phyloP scores from a whole-genome alignment of 2,888 invertebrate genomes.

The Carabus problematicus region DNA sequence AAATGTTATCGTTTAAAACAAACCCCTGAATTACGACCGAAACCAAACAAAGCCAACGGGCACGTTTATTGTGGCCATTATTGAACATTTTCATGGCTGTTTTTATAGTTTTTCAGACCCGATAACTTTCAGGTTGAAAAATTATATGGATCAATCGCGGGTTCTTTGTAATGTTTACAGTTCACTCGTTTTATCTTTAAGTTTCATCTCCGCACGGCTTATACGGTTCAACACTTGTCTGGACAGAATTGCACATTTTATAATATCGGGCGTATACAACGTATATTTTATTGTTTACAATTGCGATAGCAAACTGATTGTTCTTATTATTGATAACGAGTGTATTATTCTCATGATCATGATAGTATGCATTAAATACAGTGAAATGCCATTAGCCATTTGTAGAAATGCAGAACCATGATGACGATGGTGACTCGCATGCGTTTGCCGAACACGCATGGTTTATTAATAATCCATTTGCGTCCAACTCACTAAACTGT shows the following conservation, averaged over 20 bases:
- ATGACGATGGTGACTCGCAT: constrained; percentile 2
- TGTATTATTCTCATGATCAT: too few species aligned
- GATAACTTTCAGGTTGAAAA: constrained; percentile 34
- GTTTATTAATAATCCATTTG: constrained; percentile 20
- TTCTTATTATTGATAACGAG: too few species aligned
- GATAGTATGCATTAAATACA: too few species aligned
- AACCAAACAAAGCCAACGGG: constrained; percentile 30
- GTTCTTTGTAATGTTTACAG: constrained; percentile 2
- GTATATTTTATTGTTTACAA: too few species aligned
- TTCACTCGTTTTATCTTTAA: too few species aligned
- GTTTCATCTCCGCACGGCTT: too few species aligned
- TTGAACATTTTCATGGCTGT: constrained; percentile 34
- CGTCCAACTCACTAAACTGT: not conserved
- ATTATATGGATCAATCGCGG: constrained; percentile 4
- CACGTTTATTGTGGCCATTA: constrained; percentile 33
- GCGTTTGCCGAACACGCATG: not conserved
- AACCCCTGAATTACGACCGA: constrained; percentile 33
- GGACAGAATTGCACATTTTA: too few species aligned
- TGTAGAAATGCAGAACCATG: not conserved
- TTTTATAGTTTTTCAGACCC: constrained; percentile 31
- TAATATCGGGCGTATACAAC: too few species aligned
- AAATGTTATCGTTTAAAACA: constrained; percentile 38
- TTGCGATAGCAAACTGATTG: too few species aligned
- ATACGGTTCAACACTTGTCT: too few species aligned
- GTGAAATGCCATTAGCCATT: not conserved